Evolutionary conservation across 2,797 vertebrate species (phyloP), one percentile per base, ranked within the genome.

Genomic region (Pangasius sanitwongsei): DNA sequence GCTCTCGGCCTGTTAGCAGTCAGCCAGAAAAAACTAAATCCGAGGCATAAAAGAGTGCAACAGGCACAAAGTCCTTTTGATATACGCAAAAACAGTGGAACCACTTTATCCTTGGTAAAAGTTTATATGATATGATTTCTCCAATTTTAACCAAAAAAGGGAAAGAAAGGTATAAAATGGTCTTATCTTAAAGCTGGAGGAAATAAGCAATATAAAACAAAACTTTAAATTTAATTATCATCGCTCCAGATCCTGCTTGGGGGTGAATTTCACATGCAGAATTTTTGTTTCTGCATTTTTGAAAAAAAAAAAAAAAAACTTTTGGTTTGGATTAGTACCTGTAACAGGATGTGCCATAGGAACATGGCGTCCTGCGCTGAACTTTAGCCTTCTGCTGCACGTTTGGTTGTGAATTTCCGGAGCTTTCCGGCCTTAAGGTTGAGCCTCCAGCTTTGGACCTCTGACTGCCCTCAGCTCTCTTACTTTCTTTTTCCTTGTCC

Each of bases 331-430:
- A 77, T 65, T 16, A 41, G 90, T 96, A 99, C 98, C 98, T 99
- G 97, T 98, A 99, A 94, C 98, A 99, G 89, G 91, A 94, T 90
- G 91, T 94, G 92, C 97, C 97, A 86, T 98, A 99, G 18, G 97
- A 96, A 95, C 98, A 99, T 69, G 96, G 90, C 0, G 86, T 93
- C 87, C 97, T 96, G 50, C 3, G 67, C 25, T 2, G 1, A 16
- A 75, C 63, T 63, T 70, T 88, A 78, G 91, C 84, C 15, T 61
- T 82, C 11, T 53, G 63, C 18, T 8, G 80, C 20, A 23, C 16
- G 57, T 55, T 70, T 1, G 2, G 34, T 74, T 89, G 80, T 0
- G 91, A 23, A 20, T 77, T 69, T 4, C 44, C 50, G 5, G 61
- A 59, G 25, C 86, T 55, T 78, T 86, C 80, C 7, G 44, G 41